Conservation (phyloP, 2,113 vertebrate genomes). For the Anolis sagrei region DNA sequence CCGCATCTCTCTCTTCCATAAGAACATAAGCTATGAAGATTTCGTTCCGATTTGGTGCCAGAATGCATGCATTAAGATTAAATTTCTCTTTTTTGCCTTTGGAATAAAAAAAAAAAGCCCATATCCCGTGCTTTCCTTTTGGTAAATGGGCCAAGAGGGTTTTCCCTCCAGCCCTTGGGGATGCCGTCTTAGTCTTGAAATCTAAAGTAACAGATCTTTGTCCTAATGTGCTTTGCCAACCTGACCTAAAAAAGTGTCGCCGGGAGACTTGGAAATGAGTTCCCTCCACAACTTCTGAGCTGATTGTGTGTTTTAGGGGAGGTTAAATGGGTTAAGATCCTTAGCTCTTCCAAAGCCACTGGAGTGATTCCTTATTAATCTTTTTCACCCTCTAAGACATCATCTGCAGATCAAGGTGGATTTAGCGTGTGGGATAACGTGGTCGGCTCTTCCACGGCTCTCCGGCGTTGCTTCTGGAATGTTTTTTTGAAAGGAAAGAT, state of each 20-base stretch:
- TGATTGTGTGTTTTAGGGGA: constrained; percentile 81
- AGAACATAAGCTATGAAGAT: constrained; percentile 74
- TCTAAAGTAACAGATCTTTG: constrained; percentile 72
- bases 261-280: constrained; percentile 79
- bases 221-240: constrained; percentile 75
- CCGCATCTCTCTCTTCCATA: constrained; percentile 48
- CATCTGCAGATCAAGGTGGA: constrained; percentile 90
- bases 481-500: constrained; percentile 17
- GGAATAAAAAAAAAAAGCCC: too few relatives aligned
- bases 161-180: constrained; percentile 64
- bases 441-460: constrained; percentile 75
- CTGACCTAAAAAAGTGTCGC: constrained; percentile 76
- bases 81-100: constrained; percentile 62
- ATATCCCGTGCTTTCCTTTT: constrained; percentile 67
- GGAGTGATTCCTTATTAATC: constrained; percentile 93
- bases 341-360: constrained; percentile 90
- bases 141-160: constrained; percentile 76
- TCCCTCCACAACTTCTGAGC: constrained; percentile 79
- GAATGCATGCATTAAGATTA: constrained; percentile 75
- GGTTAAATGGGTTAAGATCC: constrained; percentile 94
- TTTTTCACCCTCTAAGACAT: constrained; percentile 90
- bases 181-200: constrained; percentile 73
- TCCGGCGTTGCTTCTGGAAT: constrained; percentile 48
- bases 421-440: constrained; percentile 84
- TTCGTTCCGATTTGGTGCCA: constrained; percentile 72